Conservation (phyloP, 2,888 invertebrate genomes). For the Pollenia amentaria region DNA sequence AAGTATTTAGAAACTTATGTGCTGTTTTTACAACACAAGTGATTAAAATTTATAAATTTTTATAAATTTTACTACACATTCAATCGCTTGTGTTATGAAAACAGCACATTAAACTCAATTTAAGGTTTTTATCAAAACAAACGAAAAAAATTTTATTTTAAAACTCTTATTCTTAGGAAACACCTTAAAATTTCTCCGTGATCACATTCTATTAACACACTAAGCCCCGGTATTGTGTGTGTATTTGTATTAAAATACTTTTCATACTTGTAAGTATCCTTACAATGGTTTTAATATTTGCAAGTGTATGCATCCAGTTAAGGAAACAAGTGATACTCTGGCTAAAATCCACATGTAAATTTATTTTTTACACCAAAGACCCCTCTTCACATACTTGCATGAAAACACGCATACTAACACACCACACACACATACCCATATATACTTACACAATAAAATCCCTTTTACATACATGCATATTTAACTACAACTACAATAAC, state of each 20-base stretch:
- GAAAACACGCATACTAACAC: too few species aligned
- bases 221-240: background rate
- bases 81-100: too few species aligned
- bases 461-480: constrained; percentile 34
- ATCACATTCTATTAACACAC: background rate
- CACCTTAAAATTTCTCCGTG: background rate
- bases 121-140: background rate
- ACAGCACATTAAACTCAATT: background rate
- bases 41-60: too few species aligned
- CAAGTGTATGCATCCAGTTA: constrained; percentile 45
- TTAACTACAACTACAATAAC: constrained; percentile 25
- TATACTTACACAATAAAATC: background rate
- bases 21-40: too few species aligned
- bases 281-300: constrained; percentile 48
- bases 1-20: too few species aligned
- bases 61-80: too few species aligned
- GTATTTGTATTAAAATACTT: constrained; percentile 35
- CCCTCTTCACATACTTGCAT: background rate
- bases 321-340: constrained; percentile 50
- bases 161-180: background rate
- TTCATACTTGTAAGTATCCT: constrained; percentile 49
- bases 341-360: constrained; percentile 61
- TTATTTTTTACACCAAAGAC: constrained; percentile 46
- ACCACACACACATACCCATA: background rate
- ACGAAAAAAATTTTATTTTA: background rate